A percentile compares a stretch with the other conserved stretches of the same genome.
These are phyloP conservation scores for Tilapia sparmanii DNA, from an alignment of 2,113 vertebrate species.

Conservation along the genomic window DNA sequence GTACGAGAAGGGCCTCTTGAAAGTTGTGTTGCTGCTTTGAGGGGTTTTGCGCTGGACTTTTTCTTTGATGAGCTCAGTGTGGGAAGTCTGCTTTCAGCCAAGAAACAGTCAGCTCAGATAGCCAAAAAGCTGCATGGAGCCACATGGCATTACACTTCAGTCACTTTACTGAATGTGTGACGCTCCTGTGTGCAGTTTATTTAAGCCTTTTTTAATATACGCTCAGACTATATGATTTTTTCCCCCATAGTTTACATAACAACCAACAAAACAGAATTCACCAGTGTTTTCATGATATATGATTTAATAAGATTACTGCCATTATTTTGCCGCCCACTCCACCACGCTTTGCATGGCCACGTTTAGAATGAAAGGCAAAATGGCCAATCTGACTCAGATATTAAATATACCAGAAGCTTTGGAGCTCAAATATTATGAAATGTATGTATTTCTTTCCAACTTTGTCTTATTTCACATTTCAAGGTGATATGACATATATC, in stretches of 20 bases:
- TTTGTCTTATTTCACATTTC: background rate
- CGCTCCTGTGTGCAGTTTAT: background rate
- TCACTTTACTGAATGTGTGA: background rate
- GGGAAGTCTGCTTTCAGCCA: background rate
- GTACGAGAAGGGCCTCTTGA: background rate
- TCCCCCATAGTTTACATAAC: background rate
- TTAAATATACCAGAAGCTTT: background rate
- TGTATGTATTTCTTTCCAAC: background rate
- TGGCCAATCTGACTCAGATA: background rate
- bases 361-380: background rate
- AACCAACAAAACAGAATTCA: background rate
- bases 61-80: background rate
- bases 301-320: background rate
- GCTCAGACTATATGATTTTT: background rate
- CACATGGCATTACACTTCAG: background rate
- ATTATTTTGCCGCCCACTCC: background rate
- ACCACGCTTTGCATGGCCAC: background rate
- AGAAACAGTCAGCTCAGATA: background rate
- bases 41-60: background rate
- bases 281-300: background rate
- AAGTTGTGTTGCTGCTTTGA: background rate
- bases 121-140: background rate
- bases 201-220: background rate
- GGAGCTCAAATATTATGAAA: background rate
- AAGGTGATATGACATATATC: background rate